Base-by-base conservation (phyloP, 2,888 invertebrate genomes). In the Protodeltote pygarga region DNA sequence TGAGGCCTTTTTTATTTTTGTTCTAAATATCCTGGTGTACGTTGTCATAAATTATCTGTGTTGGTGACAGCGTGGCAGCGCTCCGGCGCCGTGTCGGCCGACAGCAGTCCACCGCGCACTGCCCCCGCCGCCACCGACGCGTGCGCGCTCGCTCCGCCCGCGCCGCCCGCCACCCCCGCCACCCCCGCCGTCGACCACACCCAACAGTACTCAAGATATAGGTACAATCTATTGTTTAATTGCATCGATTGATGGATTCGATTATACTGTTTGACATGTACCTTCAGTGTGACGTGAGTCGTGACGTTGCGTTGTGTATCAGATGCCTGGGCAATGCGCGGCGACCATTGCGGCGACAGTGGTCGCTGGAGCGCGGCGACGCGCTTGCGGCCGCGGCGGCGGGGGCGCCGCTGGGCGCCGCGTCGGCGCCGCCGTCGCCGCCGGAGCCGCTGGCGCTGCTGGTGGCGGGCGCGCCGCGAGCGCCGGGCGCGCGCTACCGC, bases 121-220 rank as follows among this genome's bases (percentile, higher is more conserved):
- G 14, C 19, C 6, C 49, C 28, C 63, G 93, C 92, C 15, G 28
- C 37, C 19, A 11, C 32, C 5, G 29, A 54, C 51, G 19, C 65
- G 35, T 66, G 69, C 29, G 32, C 51, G 19, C 66, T 19, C 19
- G 62, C 46, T 50, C 54, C 53, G 13, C 34, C 95, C 72, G 86
- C 10, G 60, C 53, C 23, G 1, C 34, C 59, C 28, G 45, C 55
- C 80, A 1, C 70, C 37, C 93, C 93, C 62, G 93, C 93, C 9
- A 1, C 41, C 19, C 31, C 17, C 19, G 21, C 52, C 48, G 10
- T 60, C 66, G 96, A 95, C 71, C 89, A 95, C 31, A 95, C 95
- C 77, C 94, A 94, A 0, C 95, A 95, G 2, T 96, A 96, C 80
- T 94, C 95, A 74, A 95, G 95, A 63, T 96, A 96, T 83, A 94